Evolutionary conservation across 2,113 vertebrate genomes (phyloP).

Genomic region (Campylorhamphus procurvoides): DNA sequence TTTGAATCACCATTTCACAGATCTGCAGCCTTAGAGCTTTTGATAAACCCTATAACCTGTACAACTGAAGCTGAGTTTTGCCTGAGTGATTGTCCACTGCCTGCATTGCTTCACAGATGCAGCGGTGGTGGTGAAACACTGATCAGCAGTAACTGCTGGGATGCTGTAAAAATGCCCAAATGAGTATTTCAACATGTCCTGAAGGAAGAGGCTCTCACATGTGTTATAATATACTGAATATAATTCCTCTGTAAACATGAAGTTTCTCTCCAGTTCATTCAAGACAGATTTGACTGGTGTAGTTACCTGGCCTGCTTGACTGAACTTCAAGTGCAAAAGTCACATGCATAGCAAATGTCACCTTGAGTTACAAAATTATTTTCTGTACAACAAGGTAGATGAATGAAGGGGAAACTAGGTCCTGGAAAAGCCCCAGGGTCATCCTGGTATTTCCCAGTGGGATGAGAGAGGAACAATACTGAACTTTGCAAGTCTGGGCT

Average conservation of each 20-base stretch:
- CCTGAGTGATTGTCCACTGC: background rate
- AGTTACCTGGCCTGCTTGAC: background rate
- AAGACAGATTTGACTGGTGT: background rate
- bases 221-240: background rate
- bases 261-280: background rate
- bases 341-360: background rate
- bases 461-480: background rate
- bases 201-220: background rate
- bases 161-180: background rate
- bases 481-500: background rate
- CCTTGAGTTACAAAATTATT: background rate
- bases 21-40: background rate
- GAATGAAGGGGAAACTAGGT: background rate
- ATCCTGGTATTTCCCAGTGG: background rate
- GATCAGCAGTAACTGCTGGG: background rate
- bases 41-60: background rate
- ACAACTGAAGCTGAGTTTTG: background rate
- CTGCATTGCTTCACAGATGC: background rate
- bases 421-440: background rate
- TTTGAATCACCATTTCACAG: background rate
- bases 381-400: background rate
- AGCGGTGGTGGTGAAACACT: background rate
- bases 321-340: background rate
- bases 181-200: background rate
- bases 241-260: background rate